phyloP scores from a whole-genome alignment of 2,888 invertebrate species.

The Siphonodentalium dalli region DNA sequence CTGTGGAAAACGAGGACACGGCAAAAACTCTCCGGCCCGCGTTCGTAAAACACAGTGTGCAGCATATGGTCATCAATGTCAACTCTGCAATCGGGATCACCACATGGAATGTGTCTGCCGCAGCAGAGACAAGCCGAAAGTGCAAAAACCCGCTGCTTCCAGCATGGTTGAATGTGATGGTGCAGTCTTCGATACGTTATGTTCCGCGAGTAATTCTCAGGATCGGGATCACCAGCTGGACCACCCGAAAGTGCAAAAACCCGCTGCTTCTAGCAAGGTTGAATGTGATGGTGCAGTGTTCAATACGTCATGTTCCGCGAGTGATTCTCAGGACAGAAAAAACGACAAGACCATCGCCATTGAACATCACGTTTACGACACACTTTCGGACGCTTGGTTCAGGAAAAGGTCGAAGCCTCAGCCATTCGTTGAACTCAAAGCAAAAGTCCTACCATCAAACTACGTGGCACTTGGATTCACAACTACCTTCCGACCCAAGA shows the following conservation, averaged over 20 bases:
- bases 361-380: conserved; percentile 36
- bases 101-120: conserved; percentile 20
- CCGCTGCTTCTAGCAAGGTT: no score
- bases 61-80: conserved; percentile 27
- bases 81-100: conserved; percentile 16
- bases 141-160: no score
- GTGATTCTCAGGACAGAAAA: no score
- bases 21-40: conserved; percentile 9
- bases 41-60: conserved; percentile 17
- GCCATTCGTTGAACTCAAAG: conserved; percentile 23
- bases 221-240: no score
- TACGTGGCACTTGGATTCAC: conserved; percentile 27
- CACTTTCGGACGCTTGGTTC: conserved; percentile 26
- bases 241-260: no score
- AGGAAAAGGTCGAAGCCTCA: conserved; percentile 26
- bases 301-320: no score
- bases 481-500: not conserved
- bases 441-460: conserved; percentile 19
- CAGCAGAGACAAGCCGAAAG: conserved; percentile 7
- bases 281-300: no score
- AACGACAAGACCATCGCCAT: no score
- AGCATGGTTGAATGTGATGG: not conserved
- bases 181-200: conserved; percentile 13
- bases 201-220: conserved; percentile 3
- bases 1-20: conserved; percentile 29